Base-by-base conservation (phyloP, 1,140 invertebrate species). In the Phthorimaea operculella region DNA sequence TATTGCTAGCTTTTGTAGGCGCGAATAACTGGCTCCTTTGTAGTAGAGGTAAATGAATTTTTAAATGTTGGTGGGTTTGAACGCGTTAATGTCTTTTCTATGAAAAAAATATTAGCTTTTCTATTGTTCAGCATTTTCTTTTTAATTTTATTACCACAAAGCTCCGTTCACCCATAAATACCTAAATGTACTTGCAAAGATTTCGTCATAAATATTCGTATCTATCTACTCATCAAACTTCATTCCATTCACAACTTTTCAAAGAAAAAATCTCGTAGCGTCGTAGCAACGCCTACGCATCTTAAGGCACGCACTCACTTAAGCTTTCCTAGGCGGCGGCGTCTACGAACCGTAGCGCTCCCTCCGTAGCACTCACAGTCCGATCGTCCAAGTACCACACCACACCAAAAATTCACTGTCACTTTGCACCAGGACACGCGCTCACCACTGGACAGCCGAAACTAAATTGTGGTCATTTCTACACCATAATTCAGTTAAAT, bases 401-500 rank as follows among this genome's bases (percentile, higher is more conserved):
- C 56, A 67, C 63, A 60, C 64, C 66, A 57, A 51, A 67, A 56
- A 66, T 66, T 45, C 72, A 76, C 64, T 15, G 16, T 1, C 33
- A 34, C 12, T 21, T 17, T 6, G 52, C 51, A 54, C 58, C 60
- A 59, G 42, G 55, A 58, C 64, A 72, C 78, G 60, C 65, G 70
- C 59, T 70, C 67, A 74, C 74, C 58, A 76, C 64, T 66, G 71
- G 71, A 68, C 79, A 73, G 73, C 62, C 70, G 62, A 76, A 76
- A 75, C 67, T 63, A 68, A 78, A 79, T 79, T 79, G 77, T 79
- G 75, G 62, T 61, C 70, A 80, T 72, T 74, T 73, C 69, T 70
- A 80, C 69, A 66, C 68, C 69, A 84, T 81, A 84, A 79, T 77
- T 82, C 74, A 80, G 81, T 82, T 84, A 82, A 84, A 84, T 80